Conservation (phyloP, 2,888 invertebrate species). For the Odiellus spinosus region DNA sequence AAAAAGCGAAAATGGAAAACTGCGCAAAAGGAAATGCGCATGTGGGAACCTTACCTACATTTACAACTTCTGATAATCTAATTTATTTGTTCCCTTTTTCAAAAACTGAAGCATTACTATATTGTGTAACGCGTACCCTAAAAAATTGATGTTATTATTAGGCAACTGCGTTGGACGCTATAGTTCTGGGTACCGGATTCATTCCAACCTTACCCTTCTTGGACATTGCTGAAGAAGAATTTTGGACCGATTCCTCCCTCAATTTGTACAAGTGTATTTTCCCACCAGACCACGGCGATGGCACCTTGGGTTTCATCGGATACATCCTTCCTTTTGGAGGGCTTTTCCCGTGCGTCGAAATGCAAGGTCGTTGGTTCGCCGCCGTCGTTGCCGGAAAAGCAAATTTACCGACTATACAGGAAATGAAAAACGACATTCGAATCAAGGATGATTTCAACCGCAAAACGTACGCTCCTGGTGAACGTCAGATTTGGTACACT, state of each 20-base stretch:
- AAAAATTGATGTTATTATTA: slow-evolving; percentile 9
- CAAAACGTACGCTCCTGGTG: slow-evolving; percentile 7
- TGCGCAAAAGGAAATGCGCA: too few relatives aligned
- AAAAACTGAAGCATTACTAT: too few relatives aligned
- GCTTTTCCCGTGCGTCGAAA: slow-evolving; percentile 17
- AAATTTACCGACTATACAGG: slow-evolving; percentile 4
- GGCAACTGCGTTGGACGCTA: slow-evolving; percentile 26
- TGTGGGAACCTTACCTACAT: too few relatives aligned
- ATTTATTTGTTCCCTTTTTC: too few relatives aligned
- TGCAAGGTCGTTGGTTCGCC: slow-evolving; percentile 17
- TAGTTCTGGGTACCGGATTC: slow-evolving; percentile 29
- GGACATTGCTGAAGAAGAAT: too few relatives aligned
- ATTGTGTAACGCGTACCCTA: too few relatives aligned
- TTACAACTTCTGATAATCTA: too few relatives aligned
- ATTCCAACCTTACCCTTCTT: slow-evolving; percentile 28
- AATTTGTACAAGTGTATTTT: slow-evolving; percentile 22
- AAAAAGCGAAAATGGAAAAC: too few relatives aligned
- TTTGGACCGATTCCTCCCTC: slow-evolving; percentile 10
- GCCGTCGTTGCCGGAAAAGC: slow-evolving; percentile 8
- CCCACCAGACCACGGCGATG: slow-evolving; percentile 18
- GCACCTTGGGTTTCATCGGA: slow-evolving; percentile 23
- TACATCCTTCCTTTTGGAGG: slow-evolving; percentile 18
- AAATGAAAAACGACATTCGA: slow-evolving; percentile 10
- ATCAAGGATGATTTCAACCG: slow-evolving; percentile 3
- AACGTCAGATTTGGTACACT: slow-evolving; percentile 6